Evolutionary conservation across 2,888 invertebrate species (phyloP), one percentile per base, ranked within the genome.

Genomic region (Lepidochrysops patricia): DNA sequence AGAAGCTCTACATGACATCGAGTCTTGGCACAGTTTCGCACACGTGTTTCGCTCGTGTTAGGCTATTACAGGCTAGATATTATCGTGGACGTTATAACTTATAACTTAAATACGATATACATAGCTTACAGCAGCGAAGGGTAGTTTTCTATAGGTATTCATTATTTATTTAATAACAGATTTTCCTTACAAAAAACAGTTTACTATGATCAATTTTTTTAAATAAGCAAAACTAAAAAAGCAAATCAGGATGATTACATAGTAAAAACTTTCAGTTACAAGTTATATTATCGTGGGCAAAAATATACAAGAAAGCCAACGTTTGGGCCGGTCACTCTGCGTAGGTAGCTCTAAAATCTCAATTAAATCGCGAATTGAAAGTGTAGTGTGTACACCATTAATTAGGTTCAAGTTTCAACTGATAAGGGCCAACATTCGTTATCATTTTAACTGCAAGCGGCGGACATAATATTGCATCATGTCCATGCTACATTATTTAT

Each of bases 1-100:
- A 19, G 9, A 12, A 9, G 9, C 19, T 19, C 9, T 15, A 29
- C n/a, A n/a, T n/a, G n/a, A 29, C 29, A 29, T 9, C 7, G 29
- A 43, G 43, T 43, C 43, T 43, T 43, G 43, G 43, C 43, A 43
- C 43, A 19, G 43, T 43, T 43, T 43, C 9, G 43, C 43, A 43
- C 43, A 43, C 43, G 43, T 43, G 43, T 19, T 37, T 6, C 37
- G 15, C 37, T 15, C 37, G 15, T 37, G 37, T 19, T 19, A n/a
- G n/a, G n/a, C n/a, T n/a, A n/a, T n/a, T n/a, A n/a, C n/a, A n/a
- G n/a, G n/a, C n/a, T n/a, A n/a, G n/a, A n/a, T 43, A 15, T 43
- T 43, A 43, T 43, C 43, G 23, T 7, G 43, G 9, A 3, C 43
- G 23, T 43, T 9, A 35, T 35, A 13, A 5, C 2, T 6, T 37